Evolutionary conservation across 2,888 invertebrate species (phyloP), one percentile per base, ranked within the genome.

Genomic region (Agrotis exclamationis): DNA sequence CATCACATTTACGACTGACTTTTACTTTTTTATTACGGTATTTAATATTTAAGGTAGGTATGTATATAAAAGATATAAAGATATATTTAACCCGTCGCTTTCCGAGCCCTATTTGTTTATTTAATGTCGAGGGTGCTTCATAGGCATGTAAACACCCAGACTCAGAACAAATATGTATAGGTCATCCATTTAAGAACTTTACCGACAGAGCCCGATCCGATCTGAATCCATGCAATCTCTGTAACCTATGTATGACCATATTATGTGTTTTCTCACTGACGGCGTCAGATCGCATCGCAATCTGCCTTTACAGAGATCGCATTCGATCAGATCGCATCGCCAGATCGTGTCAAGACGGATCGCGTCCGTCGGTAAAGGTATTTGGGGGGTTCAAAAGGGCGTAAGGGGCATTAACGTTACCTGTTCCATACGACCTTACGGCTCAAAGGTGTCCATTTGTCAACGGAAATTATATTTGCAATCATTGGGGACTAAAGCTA

Each of bases 391-490:
- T 44, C 47, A 71, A 78, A n/a, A 74, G 57, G 74, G 28, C 28
- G 45, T 70, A 70, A 77, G 22, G 9, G 47, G 16, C 22, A 51
- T 44, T 53, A 70, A 9, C 22, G 24, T 20, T 71, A 71, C 60
- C 47, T 70, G 39, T 44, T 28, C 44, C 6, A 28, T 57, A 39
- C 22, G 47, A 70, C 50, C 57, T 70, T 78, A 78, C 44, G 57
- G 28, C 51, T 78, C 51, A 78, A 70, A 74, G 51, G 47, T 62
- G 57, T 62, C 47, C 47, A 70, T 62, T 77, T 78, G 51, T 48
- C 57, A 18, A 20, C 57, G 57, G 50, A 73, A 67, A 73, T 76
- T 76, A 45, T 73, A 73, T 73, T 73, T 76, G 57, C 24, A 67
- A 57, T 67, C 57, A 76, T 20, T 22, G 16, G 76, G 57, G 45